phyloP scores from a whole-genome alignment of 2,113 vertebrate genomes.

The Globicephala melas region DNA sequence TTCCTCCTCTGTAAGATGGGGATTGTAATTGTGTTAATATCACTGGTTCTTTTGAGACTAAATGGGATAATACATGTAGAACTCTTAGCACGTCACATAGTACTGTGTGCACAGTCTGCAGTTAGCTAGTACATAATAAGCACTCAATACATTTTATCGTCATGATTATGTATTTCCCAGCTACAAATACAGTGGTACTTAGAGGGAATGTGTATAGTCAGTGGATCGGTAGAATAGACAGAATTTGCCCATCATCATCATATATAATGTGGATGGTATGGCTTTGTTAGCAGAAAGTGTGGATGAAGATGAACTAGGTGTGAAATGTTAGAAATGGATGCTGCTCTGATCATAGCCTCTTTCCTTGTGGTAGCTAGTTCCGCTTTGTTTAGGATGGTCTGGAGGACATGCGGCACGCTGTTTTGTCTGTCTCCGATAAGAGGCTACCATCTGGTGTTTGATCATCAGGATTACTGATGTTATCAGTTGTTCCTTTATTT shows the following conservation, averaged over 20 bases:
- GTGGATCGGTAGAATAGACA: neutral
- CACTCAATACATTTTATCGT: neutral
- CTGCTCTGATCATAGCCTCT: neutral
- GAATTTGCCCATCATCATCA: neutral
- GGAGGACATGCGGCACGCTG: neutral
- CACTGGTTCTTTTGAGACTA: neutral
- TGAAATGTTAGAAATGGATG: neutral
- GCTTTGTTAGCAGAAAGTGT: neutral
- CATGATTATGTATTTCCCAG: neutral
- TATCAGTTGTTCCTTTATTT: constrained; percentile 1
- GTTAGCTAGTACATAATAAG: neutral
- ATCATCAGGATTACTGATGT: neutral
- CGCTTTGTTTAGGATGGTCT: neutral
- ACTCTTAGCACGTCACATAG: no score
- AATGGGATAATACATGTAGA: neutral
- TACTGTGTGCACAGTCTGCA: neutral
- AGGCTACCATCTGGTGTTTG: neutral
- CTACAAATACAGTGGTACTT: neutral
- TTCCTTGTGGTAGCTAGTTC: neutral
- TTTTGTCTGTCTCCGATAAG: neutral
- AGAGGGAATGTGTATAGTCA: neutral
- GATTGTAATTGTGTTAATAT: neutral
- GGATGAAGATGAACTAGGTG: neutral
- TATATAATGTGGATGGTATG: no score
- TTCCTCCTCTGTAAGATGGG: neutral